A percentile compares a stretch with the other conserved stretches of the same genome.
phyloP scores from a whole-genome alignment of 2,797 vertebrate species.

The Galaxias olidus region DNA sequence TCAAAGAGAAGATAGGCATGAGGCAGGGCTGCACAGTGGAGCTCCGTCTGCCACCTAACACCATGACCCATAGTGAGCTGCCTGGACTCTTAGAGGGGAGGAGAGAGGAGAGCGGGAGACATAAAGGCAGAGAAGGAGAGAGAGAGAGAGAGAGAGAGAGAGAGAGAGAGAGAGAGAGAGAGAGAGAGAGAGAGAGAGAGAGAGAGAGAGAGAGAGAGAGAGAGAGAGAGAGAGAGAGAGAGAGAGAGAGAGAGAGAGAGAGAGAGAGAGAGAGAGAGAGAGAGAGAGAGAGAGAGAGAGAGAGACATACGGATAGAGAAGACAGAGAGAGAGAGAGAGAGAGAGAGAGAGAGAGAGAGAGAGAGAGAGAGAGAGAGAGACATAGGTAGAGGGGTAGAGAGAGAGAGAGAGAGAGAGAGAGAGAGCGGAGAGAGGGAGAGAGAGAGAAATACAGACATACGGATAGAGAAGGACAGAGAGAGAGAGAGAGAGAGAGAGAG shows the following conservation, averaged over 20 bases:
- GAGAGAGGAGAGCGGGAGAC: not conserved
- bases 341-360: not conserved
- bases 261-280: not conserved
- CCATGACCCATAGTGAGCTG: not conserved
- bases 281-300: not conserved
- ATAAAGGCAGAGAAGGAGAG: not conserved
- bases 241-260: conserved; percentile 10
- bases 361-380: not conserved
- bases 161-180: not conserved
- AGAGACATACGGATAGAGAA: too few relatives aligned
- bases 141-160: not conserved
- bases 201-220: not conserved
- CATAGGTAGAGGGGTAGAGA: not conserved
- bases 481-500: conserved; percentile 7
- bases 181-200: too few relatives aligned
- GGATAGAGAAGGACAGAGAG: conserved; percentile 7
- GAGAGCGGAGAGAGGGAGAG: not conserved
- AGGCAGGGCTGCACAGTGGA: not conserved
- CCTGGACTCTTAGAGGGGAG: not conserved
- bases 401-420: too few relatives aligned
- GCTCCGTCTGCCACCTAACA: not conserved
- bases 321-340: not conserved
- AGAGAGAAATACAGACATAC: not conserved
- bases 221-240: conserved; percentile 9
- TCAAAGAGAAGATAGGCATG: not conserved